Evolutionary conservation across 2,797 vertebrate genomes (phyloP), one percentile per base, ranked within the genome.

Genomic region (Bradypodion ventrale): DNA sequence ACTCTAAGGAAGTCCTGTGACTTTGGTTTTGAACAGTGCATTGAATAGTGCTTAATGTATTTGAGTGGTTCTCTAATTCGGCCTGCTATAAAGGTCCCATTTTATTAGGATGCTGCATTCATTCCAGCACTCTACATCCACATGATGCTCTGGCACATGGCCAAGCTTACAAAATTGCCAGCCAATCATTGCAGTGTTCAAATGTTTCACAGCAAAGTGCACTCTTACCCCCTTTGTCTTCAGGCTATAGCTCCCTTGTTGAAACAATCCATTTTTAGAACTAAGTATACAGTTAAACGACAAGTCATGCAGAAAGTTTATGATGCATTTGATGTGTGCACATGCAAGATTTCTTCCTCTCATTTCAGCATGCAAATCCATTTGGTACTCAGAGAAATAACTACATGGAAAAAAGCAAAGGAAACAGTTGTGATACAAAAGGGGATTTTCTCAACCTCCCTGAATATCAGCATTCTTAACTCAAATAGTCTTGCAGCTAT

Each of bases 141-240:
- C 75, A 52, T 27, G 82, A 82, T 81, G 78, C 60, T 27, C 85
- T 89, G 83, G 86, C 68, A 82, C 6, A 29, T 62, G 86, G 77
- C 68, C 83, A 87, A 88, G 63, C 69, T 85, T 91, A 88, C 85
- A 89, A 89, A 80, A 62, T 87, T 40, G 59, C 85, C 90, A 80
- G 86, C 84, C 73, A 46, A 80, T 87, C 40, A 59, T 82, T 88
- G 92, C 73, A 46, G 60, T 52, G 84, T 92, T 86, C 87, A 80
- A 88, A 76, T 83, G 86, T 90, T 94, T 94, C 87, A 91, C 88
- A 87, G 88, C 91, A 89, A 89, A 49, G 81, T 35, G 83, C 56
- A 35, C 84, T 87, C 83, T 85, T 10, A 80, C 86, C 78, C 75
- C 75, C 75, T 78, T 82, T 82, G 75, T 87, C 91, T 92, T 81